Evolutionary conservation across 2,113 vertebrate genomes (phyloP).

Genomic region (Paradoxurus hermaphroditus): DNA sequence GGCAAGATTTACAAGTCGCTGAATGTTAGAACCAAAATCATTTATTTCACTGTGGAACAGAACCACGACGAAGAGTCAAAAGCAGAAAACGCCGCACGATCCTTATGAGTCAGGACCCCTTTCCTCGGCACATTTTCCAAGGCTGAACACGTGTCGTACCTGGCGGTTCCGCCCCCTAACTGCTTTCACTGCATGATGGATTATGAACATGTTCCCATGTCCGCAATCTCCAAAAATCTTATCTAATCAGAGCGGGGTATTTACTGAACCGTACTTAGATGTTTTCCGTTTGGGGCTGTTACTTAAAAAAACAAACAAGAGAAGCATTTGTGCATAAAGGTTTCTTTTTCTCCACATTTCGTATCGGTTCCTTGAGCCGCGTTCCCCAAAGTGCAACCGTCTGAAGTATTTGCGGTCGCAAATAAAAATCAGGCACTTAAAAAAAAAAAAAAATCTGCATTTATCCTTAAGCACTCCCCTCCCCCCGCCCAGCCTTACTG

Average conservation of each 20-base stretch:
- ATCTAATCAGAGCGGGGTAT: not conserved
- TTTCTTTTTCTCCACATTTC: not conserved
- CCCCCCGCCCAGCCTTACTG: not conserved
- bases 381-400: not conserved
- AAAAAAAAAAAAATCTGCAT: not conserved
- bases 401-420: not conserved
- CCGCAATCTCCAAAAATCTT: not conserved
- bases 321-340: not conserved
- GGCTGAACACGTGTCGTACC: no score
- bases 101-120: not conserved
- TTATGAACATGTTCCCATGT: not conserved
- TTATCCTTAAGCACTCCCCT: not conserved
- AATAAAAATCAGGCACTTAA: not conserved
- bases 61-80: not conserved
- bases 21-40: not conserved
- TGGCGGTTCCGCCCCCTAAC: no score
- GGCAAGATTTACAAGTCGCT: not conserved
- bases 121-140: not conserved
- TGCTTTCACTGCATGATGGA: not conserved
- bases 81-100: not conserved
- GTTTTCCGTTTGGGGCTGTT: not conserved
- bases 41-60: not conserved
- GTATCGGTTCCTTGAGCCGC: not conserved
- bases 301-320: not conserved
- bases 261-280: slow-evolving; percentile 8